These are phyloP conservation scores for Amphilophus citrinellus DNA, from an alignment of 2,113 vertebrate species.

Conservation along the genomic window DNA sequence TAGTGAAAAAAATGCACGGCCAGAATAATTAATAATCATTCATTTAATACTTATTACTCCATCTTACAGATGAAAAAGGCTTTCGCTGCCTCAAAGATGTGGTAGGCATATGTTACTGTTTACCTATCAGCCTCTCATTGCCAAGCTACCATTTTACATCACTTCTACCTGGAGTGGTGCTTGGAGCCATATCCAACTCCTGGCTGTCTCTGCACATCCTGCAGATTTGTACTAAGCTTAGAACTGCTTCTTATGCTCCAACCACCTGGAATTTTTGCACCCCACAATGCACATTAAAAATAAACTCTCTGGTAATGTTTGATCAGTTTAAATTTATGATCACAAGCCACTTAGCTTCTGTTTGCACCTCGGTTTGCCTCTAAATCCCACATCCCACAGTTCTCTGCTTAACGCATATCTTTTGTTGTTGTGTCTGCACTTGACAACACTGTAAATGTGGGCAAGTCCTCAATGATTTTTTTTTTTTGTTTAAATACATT, in stretches of 20 bases:
- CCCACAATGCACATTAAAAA: neutral
- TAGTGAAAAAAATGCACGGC: accelerated
- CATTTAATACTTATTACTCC: neutral
- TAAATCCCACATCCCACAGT: neutral
- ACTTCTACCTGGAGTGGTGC: neutral
- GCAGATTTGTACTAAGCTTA: neutral
- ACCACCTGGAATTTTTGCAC: neutral
- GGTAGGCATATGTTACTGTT: neutral
- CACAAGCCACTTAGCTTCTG: neutral
- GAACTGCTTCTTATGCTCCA: neutral
- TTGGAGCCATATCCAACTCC: neutral
- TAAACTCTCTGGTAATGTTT: neutral
- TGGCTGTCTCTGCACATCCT: neutral
- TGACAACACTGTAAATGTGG: neutral
- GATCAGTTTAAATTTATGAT: constrained; percentile 10
- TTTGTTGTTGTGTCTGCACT: neutral
- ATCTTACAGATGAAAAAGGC: neutral
- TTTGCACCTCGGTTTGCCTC: neutral
- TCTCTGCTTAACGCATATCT: neutral
- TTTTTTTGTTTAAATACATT: too few species aligned
- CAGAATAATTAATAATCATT: neutral
- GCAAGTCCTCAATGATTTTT: neutral
- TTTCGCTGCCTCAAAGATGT: neutral
- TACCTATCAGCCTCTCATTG: neutral
- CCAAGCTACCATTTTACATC: neutral